A percentile compares a stretch with the other conserved stretches of the same genome.
These are phyloP conservation scores for Dreissena rostriformis DNA, from an alignment of 1,140 invertebrate genomes.

Conservation along the genomic window DNA sequence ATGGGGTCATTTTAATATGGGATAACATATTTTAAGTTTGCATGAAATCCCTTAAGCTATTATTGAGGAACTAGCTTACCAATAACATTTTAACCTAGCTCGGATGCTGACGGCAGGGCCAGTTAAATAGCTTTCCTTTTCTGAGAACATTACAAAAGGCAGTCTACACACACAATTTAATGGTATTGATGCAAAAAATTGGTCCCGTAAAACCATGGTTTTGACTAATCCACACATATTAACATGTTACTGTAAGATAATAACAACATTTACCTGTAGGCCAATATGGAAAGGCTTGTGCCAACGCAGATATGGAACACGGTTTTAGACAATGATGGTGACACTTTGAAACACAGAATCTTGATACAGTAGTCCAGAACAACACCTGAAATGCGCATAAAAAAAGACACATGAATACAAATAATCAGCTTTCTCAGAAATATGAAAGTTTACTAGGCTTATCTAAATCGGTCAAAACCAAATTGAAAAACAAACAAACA, in stretches of 20 bases:
- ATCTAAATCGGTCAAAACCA: neutral
- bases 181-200: too few relatives aligned
- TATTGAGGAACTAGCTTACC: too few relatives aligned
- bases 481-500: neutral
- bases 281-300: constrained; percentile 50
- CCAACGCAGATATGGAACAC: constrained; percentile 66
- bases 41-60: too few relatives aligned
- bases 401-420: neutral
- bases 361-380: constrained; percentile 75
- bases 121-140: too few relatives aligned
- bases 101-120: too few relatives aligned
- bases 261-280: constrained; percentile 65
- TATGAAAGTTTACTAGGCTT: neutral
- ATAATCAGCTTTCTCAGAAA: neutral
- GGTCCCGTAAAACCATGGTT: too few relatives aligned
- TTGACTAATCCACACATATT: too few relatives aligned
- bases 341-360: constrained; percentile 60
- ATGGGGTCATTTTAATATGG: too few relatives aligned
- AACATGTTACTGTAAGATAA: neutral
- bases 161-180: too few relatives aligned
- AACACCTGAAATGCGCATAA: constrained; percentile 62
- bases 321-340: constrained; percentile 58
- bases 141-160: too few relatives aligned
- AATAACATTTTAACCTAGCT: too few relatives aligned
- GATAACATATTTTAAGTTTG: too few relatives aligned